These are phyloP conservation scores for Linyphia triangularis DNA, from an alignment of 2,888 invertebrate species.

Conservation along the genomic window DNA sequence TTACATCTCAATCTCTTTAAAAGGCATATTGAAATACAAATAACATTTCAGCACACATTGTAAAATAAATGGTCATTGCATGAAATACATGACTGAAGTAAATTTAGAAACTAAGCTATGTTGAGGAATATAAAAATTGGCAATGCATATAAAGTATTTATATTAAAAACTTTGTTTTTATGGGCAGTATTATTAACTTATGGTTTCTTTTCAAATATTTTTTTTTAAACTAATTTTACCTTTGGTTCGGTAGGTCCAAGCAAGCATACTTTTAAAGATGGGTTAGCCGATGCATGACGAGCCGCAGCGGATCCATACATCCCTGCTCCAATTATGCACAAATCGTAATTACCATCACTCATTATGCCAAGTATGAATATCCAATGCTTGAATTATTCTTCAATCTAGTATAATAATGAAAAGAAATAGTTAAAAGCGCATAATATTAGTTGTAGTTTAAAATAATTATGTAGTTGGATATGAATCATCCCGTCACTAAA, in stretches of 20 bases:
- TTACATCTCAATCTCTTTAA: not conserved
- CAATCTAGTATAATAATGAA: not conserved
- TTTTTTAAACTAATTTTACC: constrained; percentile 14
- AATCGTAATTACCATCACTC: constrained; percentile 6
- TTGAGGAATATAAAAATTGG: too few relatives aligned
- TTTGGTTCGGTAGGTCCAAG: constrained; percentile 67
- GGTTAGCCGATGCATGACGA: constrained; percentile 54
- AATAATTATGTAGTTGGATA: too few relatives aligned
- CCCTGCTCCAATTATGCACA: constrained; percentile 67
- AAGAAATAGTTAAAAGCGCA: not conserved
- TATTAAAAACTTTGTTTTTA: too few relatives aligned
- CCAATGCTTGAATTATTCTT: not conserved
- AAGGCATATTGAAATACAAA: too few relatives aligned
- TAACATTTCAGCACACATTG: too few relatives aligned
- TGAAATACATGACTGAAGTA: too few relatives aligned
- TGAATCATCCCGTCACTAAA: too few relatives aligned
- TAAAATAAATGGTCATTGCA: too few relatives aligned
- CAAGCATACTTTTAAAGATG: constrained; percentile 44
- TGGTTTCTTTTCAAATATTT: not conserved
- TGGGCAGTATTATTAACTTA: not conserved
- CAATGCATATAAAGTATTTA: too few relatives aligned
- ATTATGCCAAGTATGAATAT: too few relatives aligned
- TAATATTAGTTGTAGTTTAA: too few relatives aligned
- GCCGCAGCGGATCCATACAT: constrained; percentile 69
- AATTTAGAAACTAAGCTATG: too few relatives aligned